Evolutionary conservation across 2,888 invertebrate species (phyloP), one percentile per base, ranked within the genome.

Genomic region (Lithophane semibrunnea): DNA sequence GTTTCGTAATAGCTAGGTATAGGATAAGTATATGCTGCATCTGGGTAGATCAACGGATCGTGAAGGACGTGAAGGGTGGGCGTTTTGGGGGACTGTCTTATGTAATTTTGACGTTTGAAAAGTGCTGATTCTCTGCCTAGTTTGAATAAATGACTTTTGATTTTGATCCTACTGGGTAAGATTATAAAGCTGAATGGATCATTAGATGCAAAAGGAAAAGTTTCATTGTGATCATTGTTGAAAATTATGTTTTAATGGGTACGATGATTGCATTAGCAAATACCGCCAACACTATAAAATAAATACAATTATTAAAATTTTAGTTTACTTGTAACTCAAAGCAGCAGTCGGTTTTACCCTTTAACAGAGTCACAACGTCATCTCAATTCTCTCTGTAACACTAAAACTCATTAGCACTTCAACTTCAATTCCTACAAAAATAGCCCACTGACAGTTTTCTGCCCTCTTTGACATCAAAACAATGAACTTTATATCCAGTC

Each of bases 401-500:
- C 29, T 24, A 12, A 65, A 49, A 63, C 54, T 60, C 70, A 52
- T 64, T 37, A 79, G 71, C 49, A 79, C 71, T 83, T 83, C 58
- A 44, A 80, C 49, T 52, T 73, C 24, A 73, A 73, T 71, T 73
- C 16, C 60, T 44, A 70, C 73, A 70, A 80, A 77, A 83, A 80
- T 83, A 84, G 54, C 61, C 60, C 18, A 10, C n/a, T 29, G 73
- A 54, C 70, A 76, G 66, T 49, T 64, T 65, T 66, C 61, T 68
- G n/a, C 63, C 70, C 67, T 67, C 68, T 24, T 63, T 56, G 60
- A 47, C 67, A 74, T 77, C 64, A 83, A 80, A 87, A 86, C 78
- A 79, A 80, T 79, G 72, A 84, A 84, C 71, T 74, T 68, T 73
- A 79, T 37, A 77, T 58, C 18, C 73, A 60, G 21, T 79, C 68